Evolutionary conservation across 2,888 invertebrate species (phyloP), one percentile per base, ranked within the genome.

Genomic region (Sialis lutaria): DNA sequence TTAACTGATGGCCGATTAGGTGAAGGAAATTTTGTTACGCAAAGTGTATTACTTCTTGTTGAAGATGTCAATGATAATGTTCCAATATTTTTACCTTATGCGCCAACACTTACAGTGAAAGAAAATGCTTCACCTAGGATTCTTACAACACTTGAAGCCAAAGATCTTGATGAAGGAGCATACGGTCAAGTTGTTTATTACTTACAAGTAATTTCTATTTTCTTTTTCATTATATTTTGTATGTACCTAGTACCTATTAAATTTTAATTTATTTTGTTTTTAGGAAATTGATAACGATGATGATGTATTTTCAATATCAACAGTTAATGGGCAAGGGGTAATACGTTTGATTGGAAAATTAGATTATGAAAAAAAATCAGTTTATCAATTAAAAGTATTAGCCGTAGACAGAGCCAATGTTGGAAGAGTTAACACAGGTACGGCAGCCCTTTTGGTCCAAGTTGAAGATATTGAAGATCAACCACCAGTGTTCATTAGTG

Each of bases 51-150:
- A 53, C 67, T 91, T 45, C 71, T 91, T 55, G 89, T 92, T 42
- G 91, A 91, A 68, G 92, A 92, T 62, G 82, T 89, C 42, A 91
- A 91, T 60, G 91, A 91, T 69, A 91, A 91, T 69, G 82, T 79
- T 58, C 92, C 92, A 33, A 74, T 86, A 53, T 92, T 91, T 64
- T 78, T 82, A 62, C 81, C 86, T 13, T 88, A 88, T 67, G 85
- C 84, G 56, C 79, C 86, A 41, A 84, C 88, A 45, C 72, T 92
- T 52, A 79, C 77, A 49, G 73, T 92, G 39, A 76, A 77, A 49
- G 92, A 92, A 69, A 78, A 89, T 63, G 79, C 84, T 45, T 65
- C 72, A 6, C 83, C 87, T 1, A 79, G 83, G 12, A 69, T 86
- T 49, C 67, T 91, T 42, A 73, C 82, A 9, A 82, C 83, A 2